Evolutionary conservation across 1,140 invertebrate genomes (phyloP), one percentile per base, ranked within the genome.

Genomic region (Drosophila hydei): DNA sequence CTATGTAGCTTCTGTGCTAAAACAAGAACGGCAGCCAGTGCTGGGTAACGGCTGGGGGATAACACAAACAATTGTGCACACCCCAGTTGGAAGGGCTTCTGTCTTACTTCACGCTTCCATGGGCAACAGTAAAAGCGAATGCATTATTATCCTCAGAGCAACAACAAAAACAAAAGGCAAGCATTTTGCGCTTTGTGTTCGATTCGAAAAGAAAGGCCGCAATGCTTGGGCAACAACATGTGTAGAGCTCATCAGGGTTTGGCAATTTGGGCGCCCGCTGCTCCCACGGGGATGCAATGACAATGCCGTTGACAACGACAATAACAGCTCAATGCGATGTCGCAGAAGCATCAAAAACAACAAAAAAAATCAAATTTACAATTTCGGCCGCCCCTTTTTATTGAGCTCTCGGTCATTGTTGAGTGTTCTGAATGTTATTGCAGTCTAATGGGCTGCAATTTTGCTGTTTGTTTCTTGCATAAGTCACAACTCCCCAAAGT

Each of bases 241-340:
- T 81, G 78, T 59, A 62, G 71, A 65, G 51, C 14, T 67, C 55
- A 56, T 54, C 56, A 55, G 56, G 19, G 40, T 30, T 33, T 50
- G 73, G 48, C 70, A 68, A 81, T 85, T 85, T 61, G 56, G 73
- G 30, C 51, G 69, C 67, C 45, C 67, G 58, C 59, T 50, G 70
- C 72, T 87, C 78, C 83, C 83, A 87, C 83, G 83, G 83, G 83
- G 83, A 87, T 87, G 79, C 83, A 72, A 68, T 87, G 84, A 84
- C 79, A 70, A 70, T 52, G 58, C 23, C 42, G 30, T 25, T 56
- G 72, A 67, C 64, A 73, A 52, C 30, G 19, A 59, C 69, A 70
- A 78, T 52, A 81, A 69, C 56, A 77, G 71, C 63, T 71, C 64
- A 80, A 69, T 73, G 56, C 60, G 38, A 67, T 64, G 62, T 40